A percentile compares a stretch with the other conserved stretches of the same genome.
Evolutionary conservation across 2,113 vertebrate genomes (phyloP).

Genomic region (Struthio camelus): DNA sequence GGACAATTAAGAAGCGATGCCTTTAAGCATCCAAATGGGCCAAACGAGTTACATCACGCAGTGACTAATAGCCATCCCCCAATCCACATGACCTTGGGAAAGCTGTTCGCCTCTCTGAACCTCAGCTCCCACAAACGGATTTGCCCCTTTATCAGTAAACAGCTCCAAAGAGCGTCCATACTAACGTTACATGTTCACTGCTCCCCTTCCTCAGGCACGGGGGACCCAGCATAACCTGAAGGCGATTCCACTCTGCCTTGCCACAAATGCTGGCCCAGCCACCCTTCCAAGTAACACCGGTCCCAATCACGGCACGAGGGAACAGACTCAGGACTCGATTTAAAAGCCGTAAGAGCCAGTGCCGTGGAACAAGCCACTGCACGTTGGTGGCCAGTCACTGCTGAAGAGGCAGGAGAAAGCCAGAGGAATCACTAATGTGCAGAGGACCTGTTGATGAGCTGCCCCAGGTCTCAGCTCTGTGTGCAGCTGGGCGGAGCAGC

Average conservation of each 20-base stretch:
- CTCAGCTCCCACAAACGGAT: neutral
- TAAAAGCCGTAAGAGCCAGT: neutral
- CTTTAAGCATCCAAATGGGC: neutral
- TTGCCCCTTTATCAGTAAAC: neutral
- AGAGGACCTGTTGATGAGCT: neutral
- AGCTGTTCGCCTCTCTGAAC: neutral
- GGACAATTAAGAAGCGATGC: neutral
- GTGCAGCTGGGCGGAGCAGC: neutral
- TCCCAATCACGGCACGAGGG: neutral
- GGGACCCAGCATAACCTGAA: neutral
- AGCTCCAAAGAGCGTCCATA: neutral
- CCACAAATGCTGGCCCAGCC: no score
- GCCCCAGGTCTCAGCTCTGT: neutral
- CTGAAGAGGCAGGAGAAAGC: neutral
- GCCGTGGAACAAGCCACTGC: neutral
- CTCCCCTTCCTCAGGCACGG: neutral
- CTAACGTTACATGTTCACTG: neutral
- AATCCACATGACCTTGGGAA: neutral
- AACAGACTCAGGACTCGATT: neutral
- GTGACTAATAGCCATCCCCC: neutral
- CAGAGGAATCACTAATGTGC: rapidly evolving
- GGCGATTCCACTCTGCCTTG: neutral
- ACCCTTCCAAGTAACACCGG: no score
- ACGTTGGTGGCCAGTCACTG: neutral
- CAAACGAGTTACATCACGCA: neutral